Percentiles rank a stretch among this genome's conserved stretches.
Evolutionary conservation across 2,113 vertebrate genomes (phyloP).

Genomic region (Catharus bicknelli): DNA sequence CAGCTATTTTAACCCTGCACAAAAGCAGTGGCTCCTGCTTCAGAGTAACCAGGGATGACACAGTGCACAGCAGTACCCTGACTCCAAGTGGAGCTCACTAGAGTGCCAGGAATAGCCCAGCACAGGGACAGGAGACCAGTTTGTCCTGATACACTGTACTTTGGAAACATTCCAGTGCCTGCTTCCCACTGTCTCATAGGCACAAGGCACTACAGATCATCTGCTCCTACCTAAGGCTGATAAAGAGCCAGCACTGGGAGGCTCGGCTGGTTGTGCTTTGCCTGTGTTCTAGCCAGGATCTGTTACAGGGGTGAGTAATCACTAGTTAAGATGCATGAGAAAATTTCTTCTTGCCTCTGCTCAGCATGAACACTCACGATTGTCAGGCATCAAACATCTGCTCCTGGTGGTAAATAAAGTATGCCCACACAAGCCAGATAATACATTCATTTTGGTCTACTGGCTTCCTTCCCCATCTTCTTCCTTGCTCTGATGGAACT

Average conservation of each 20-base stretch:
- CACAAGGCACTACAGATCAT: neutral
- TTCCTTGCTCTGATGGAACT: neutral
- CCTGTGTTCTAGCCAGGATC: neutral
- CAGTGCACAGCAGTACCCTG: neutral
- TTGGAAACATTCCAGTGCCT: neutral
- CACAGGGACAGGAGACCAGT: neutral
- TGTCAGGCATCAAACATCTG: neutral
- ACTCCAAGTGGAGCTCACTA: rapidly evolving
- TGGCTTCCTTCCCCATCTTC: neutral
- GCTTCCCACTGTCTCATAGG: neutral
- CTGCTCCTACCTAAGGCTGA: neutral
- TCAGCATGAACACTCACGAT: neutral
- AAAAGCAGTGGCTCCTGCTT: neutral
- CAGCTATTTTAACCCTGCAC: neutral
- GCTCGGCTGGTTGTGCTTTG: neutral
- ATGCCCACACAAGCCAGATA: neutral
- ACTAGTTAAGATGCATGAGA: neutral
- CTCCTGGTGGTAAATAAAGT: neutral
- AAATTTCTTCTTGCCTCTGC: neutral
- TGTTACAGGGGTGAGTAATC: neutral
- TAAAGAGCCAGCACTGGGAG: neutral
- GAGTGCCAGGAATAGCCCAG: neutral
- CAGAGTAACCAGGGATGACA: neutral
- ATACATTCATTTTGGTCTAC: neutral
- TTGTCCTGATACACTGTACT: neutral